Evolutionary conservation across 37 sponge, comb jelly and placozoan genomes (phyloP).

Genomic region (Lycopodina hypogea): DNA sequence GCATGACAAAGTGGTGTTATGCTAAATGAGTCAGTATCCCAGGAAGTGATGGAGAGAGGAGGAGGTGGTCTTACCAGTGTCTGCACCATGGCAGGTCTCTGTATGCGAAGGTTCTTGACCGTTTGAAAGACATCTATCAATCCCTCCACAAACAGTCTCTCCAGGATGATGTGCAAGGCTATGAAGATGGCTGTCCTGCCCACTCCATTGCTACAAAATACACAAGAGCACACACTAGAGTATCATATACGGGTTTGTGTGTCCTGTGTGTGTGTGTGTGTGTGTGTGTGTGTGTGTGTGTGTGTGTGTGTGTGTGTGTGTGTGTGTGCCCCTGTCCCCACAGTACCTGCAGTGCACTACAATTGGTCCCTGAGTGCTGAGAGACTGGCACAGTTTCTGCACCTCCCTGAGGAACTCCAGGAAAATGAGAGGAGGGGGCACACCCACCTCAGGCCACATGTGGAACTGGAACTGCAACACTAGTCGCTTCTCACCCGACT

Average conservation of each 20-base stretch:
- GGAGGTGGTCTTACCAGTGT: conserved; percentile 75
- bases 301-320: neutral
- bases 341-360: conserved; percentile 80
- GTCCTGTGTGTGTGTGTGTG: conserved; percentile 29
- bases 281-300: conserved; percentile 22
- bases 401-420: conserved; percentile 82
- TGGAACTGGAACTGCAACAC: conserved; percentile 85
- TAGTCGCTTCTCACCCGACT: conserved; percentile 22
- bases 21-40: no score
- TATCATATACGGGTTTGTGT: neutral
- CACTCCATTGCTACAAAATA: conserved; percentile 79
- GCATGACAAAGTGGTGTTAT: no score
- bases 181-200: conserved; percentile 92
- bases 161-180: conserved; percentile 77
- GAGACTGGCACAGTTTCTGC: conserved; percentile 62
- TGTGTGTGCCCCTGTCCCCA: neutral
- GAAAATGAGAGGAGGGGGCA: conserved; percentile 65
- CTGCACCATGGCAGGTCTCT: conserved; percentile 96
- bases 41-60: no score
- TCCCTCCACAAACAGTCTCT: conserved; percentile 76
- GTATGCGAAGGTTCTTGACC: conserved; percentile 83
- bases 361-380: conserved; percentile 57
- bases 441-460: conserved; percentile 81
- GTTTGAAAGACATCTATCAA: conserved; percentile 92
- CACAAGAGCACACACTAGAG: neutral